These are phyloP conservation scores for Platalea minor DNA, from an alignment of 2,797 vertebrate genomes.

Conservation along the genomic window DNA sequence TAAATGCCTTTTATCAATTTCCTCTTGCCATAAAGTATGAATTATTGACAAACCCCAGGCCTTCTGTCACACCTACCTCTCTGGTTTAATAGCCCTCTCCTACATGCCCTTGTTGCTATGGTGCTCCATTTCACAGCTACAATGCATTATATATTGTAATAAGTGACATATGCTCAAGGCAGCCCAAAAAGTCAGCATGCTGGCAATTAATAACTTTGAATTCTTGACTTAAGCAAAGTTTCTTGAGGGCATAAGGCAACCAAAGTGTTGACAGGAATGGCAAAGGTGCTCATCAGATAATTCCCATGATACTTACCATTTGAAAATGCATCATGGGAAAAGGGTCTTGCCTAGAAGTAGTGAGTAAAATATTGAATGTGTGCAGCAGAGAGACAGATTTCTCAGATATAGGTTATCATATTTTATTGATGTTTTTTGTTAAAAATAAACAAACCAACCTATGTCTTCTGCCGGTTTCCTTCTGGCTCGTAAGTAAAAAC, in stretches of 20 bases:
- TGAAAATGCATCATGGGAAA: neutral
- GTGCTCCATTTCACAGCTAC: neutral
- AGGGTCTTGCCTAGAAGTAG: neutral
- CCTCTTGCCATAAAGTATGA: neutral
- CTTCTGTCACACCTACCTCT: constrained; percentile 20
- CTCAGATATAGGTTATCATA: neutral
- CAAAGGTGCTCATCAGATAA: neutral
- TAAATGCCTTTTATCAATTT: constrained; percentile 38
- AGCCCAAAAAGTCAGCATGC: fast-evolving
- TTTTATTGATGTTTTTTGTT: neutral
- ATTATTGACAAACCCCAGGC: constrained; percentile 40
- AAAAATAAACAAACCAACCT: neutral
- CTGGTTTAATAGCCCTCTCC: neutral
- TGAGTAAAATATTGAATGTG: neutral
- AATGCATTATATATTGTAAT: neutral
- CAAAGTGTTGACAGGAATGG: neutral
- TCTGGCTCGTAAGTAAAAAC: neutral
- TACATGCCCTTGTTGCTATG: constrained; percentile 5
- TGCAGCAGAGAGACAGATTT: neutral
- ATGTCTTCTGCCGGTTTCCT: neutral
- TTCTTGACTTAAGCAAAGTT: neutral
- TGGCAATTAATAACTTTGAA: neutral
- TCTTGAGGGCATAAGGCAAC: neutral
- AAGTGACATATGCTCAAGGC: neutral
- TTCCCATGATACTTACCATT: neutral